Evolutionary conservation across 1,140 invertebrate species (phyloP).

Genomic region (Chionoecetes opilio): DNA sequence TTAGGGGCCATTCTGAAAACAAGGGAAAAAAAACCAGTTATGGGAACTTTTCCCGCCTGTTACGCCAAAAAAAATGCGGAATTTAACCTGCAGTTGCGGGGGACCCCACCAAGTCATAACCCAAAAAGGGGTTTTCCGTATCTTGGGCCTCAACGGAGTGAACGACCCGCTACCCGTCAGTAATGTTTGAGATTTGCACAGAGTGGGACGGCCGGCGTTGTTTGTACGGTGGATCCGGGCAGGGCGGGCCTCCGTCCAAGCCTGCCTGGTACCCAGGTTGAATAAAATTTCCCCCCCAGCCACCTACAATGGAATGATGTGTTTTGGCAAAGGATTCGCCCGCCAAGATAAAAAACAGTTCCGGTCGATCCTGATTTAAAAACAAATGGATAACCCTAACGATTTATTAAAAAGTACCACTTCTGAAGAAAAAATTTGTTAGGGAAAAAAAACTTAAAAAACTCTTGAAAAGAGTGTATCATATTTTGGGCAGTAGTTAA

Average conservation of each 20-base stretch:
- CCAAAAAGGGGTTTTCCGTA: too few relatives aligned
- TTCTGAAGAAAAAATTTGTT: too few relatives aligned
- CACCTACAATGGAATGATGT: conserved; percentile 36
- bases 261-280: conserved; percentile 32
- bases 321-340: not conserved
- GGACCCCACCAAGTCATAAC: not conserved
- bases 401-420: not conserved
- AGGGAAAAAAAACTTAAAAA: too few relatives aligned
- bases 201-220: not conserved
- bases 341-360: conserved; percentile 3
- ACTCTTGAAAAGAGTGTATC: too few relatives aligned
- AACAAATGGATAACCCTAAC: not conserved
- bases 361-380: not conserved
- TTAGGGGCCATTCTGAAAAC: conserved; percentile 35
- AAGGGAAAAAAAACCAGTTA: conserved; percentile 52
- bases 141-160: conserved; percentile 50
- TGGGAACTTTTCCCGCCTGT: conserved; percentile 50
- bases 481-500: too few relatives aligned
- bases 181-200: conserved; percentile 27
- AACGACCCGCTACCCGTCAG: not conserved
- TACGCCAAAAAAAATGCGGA: conserved; percentile 1
- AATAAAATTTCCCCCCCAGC: conserved; percentile 14
- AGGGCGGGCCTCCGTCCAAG: not conserved
- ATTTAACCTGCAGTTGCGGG: conserved; percentile 1
- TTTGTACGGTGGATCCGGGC: not conserved